Conservation (phyloP, 2,888 invertebrate genomes). For the Ophion obscuratus region DNA sequence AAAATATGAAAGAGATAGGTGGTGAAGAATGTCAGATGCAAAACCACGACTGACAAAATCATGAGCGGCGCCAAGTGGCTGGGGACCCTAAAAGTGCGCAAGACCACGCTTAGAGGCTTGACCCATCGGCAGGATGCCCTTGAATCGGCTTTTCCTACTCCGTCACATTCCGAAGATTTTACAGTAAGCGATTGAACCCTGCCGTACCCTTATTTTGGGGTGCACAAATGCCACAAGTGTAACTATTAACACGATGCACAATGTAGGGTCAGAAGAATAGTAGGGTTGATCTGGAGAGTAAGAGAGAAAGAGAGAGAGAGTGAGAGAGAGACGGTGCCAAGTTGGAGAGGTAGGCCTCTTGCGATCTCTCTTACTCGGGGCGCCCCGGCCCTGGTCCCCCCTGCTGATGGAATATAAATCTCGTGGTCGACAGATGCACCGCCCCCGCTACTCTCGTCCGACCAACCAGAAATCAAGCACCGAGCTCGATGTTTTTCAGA, state of each 20-base stretch:
- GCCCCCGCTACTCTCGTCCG: slow-evolving; percentile 79
- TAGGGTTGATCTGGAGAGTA: slow-evolving; percentile 71
- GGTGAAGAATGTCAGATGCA: not conserved
- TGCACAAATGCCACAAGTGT: not conserved
- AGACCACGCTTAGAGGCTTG: not conserved
- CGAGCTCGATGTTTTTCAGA: slow-evolving; percentile 80
- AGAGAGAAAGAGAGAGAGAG: not conserved
- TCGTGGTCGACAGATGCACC: slow-evolving; percentile 82
- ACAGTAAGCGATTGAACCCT: not conserved
- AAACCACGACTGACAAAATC: not conserved
- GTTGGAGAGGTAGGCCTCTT: slow-evolving; percentile 22
- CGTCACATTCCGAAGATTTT: not conserved
- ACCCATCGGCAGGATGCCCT: not conserved
- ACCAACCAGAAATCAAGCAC: slow-evolving; percentile 78
- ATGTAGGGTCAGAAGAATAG: not conserved
- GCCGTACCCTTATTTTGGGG: not conserved
- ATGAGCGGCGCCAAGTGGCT: not conserved
- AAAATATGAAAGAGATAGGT: not conserved
- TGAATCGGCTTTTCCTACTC: not conserved
- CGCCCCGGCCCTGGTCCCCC: slow-evolving; percentile 31
- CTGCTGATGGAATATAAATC: slow-evolving; percentile 79
- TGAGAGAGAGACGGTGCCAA: slow-evolving; percentile 63
- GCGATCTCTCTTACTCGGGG: slow-evolving; percentile 10
- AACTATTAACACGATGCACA: not conserved
- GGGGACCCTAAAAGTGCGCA: not conserved